Evolutionary conservation across 2,888 invertebrate genomes (phyloP), one percentile per base, ranked within the genome.

Genomic region (Drepanosiphum platanoidis): DNA sequence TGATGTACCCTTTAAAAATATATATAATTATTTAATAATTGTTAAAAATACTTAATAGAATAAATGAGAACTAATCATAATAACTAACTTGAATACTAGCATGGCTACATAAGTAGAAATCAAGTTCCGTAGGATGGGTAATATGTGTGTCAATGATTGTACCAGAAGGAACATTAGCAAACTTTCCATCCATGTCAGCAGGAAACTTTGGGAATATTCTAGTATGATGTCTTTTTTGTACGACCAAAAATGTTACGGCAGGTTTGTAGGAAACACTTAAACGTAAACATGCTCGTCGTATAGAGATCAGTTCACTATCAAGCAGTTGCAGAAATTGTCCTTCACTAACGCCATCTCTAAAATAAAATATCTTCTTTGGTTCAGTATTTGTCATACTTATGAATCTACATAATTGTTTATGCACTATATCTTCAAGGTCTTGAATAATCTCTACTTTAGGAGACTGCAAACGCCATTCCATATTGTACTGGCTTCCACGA

Each of bases 201-300:
- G 91, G 91, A 89, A 87, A 91, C 82, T 42, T 87, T 0, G n/a
- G 91, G 90, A 87, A 91, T 90, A 88, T 91, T 89, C 98, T 92
- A 0, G 97, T 97, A 89, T 99, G 98, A 91, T 99, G 99, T 0
- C 99, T 92, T 90, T 99, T 99, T 90, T 99, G 98, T 0, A 99
- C 98, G 13, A 98, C 95, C 68, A 98, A 91, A 90, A 97, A 98
- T 46, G 97, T 94, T 36, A 99, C 93, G 78, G 93, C 92, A 0
- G 98, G 96, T 88, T 93, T 92, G 88, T 93, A 94, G 0, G 89
- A 90, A 8, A 91, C 91, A 7, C 90, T 75, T 2, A 90, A 87
- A 88, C 89, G 90, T 88, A 89, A 90, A 88, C 95, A 96, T 0
- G 97, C 98, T 68, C 90, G 90, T 88, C 94, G 91, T 18, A 96